Percentiles rank a stretch among this genome's conserved stretches.
phyloP scores from a whole-genome alignment of 2,113 vertebrate genomes.

The Pica pica region DNA sequence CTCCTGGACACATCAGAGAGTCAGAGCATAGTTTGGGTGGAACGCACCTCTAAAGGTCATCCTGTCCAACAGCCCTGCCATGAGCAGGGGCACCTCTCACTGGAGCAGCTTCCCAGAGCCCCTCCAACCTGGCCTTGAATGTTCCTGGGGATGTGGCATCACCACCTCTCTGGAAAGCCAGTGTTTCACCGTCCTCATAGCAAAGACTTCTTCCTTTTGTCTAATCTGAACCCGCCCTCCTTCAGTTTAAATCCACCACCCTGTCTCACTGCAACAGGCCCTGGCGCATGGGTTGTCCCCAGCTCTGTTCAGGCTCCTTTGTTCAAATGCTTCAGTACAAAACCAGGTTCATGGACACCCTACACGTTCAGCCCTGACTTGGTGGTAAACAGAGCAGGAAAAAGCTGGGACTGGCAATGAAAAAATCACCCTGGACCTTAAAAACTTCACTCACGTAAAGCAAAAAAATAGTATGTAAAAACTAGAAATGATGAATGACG shows the following conservation, averaged over 20 bases:
- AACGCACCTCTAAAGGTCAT: not conserved
- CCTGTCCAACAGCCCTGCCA: not conserved
- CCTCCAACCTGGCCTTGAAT: fast-evolving
- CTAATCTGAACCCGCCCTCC: fast-evolving
- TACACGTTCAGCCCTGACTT: not conserved
- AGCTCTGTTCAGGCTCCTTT: not conserved
- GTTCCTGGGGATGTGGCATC: not conserved
- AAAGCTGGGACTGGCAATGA: not conserved
- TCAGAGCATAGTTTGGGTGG: fast-evolving
- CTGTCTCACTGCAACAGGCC: no score
- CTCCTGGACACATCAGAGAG: not conserved
- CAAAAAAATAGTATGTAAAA: not conserved
- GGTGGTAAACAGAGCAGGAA: not conserved
- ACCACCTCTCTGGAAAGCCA: not conserved
- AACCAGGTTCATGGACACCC: not conserved
- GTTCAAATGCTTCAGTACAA: not conserved
- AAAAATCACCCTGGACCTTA: not conserved
- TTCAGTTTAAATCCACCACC: not conserved
- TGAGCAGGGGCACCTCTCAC: not conserved
- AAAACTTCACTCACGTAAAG: not conserved
- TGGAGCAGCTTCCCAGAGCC: not conserved
- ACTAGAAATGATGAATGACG: not conserved
- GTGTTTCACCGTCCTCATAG: not conserved
- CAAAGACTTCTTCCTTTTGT: not conserved
- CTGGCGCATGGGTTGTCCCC: not conserved